Evolutionary conservation across 2,888 invertebrate species (phyloP).

Genomic region (Chrysomela aeneicollis): DNA sequence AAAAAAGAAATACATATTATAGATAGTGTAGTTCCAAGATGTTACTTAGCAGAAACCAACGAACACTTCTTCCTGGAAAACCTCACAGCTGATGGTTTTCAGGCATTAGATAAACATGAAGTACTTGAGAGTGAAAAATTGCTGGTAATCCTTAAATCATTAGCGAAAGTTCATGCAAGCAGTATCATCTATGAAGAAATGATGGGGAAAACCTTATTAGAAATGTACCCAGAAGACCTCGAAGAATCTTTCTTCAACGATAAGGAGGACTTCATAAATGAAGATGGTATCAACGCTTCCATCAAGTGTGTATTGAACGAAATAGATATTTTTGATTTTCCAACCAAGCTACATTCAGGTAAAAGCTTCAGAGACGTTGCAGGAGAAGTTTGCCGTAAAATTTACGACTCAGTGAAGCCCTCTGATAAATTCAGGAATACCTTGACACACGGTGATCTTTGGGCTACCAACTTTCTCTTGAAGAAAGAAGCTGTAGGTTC

Average conservation of each 20-base stretch:
- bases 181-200: conserved; percentile 55
- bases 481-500: conserved; percentile 40
- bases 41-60: conserved; percentile 51
- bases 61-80: conserved; percentile 60
- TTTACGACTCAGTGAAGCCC: conserved; percentile 52
- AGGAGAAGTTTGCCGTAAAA: conserved; percentile 39
- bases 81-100: conserved; percentile 52
- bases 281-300: conserved; percentile 46
- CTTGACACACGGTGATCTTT: conserved; percentile 70
- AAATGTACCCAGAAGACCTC: conserved; percentile 41
- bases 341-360: conserved; percentile 45
- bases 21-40: conserved; percentile 53
- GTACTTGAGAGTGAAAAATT: conserved; percentile 48
- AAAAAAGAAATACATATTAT: conserved; percentile 38
- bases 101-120: conserved; percentile 43
- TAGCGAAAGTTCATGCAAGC: conserved; percentile 57
- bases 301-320: conserved; percentile 49
- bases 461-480: conserved; percentile 67
- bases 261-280: conserved; percentile 42
- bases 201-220: conserved; percentile 37
- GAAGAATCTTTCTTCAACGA: conserved; percentile 48
- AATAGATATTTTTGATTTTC: conserved; percentile 49
- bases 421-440: conserved; percentile 63
- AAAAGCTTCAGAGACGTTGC: conserved; percentile 45
- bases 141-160: conserved; percentile 48